These are phyloP conservation scores for Motacilla alba DNA, from an alignment of 2,113 vertebrate species.

Conservation along the genomic window DNA sequence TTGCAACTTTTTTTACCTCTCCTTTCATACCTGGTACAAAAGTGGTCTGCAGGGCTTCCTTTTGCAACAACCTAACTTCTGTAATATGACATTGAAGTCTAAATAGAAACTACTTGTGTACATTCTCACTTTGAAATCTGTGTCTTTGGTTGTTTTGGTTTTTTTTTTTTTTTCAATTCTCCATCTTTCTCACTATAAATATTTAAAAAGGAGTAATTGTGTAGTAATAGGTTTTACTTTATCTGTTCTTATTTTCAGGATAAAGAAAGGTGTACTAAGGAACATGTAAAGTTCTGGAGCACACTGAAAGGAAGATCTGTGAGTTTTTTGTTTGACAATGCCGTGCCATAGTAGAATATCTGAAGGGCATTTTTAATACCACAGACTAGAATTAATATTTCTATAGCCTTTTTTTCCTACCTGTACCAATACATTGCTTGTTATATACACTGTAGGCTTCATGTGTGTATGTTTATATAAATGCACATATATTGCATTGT, in stretches of 20 bases:
- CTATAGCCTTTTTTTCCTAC: background rate
- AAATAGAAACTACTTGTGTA: background rate
- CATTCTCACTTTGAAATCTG: background rate
- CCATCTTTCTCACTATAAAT: background rate
- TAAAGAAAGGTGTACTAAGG: background rate
- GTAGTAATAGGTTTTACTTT: background rate
- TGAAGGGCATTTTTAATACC: background rate
- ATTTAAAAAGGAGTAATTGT: background rate
- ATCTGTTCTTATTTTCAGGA: background rate
- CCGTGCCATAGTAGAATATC: background rate
- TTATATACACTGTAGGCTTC: fast-evolving
- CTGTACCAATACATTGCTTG: background rate
- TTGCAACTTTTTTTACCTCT: background rate
- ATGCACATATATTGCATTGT: no score
- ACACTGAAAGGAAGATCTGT: background rate
- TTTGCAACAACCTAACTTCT: background rate
- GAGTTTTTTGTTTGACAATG: background rate
- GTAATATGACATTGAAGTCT: background rate
- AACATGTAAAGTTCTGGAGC: background rate
- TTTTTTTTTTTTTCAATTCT: background rate
- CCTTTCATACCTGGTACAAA: background rate
- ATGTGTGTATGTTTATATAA: background rate
- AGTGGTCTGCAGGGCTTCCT: background rate
- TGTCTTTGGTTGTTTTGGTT: background rate
- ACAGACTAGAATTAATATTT: background rate